A percentile compares a stretch with the other conserved stretches of the same genome.
Conservation (phyloP, 2,888 invertebrate genomes). For the Linnaemya tessellans region DNA sequence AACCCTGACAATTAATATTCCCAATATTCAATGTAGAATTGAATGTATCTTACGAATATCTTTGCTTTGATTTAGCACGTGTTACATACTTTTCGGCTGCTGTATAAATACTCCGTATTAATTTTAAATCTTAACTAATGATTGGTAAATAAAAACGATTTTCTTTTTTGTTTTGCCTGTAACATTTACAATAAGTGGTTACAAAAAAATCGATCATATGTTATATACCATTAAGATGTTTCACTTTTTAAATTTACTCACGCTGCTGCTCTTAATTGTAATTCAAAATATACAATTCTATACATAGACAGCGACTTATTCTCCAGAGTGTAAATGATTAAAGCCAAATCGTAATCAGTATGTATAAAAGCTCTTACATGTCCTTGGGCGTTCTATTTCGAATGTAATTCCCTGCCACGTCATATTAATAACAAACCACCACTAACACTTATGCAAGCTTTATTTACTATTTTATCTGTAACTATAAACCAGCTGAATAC, state of each 20-base stretch:
- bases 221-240: slow-evolving; percentile 17
- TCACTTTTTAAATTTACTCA: slow-evolving; percentile 50
- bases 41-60: too few relatives aligned
- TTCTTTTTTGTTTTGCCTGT: background rate
- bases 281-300: slow-evolving; percentile 42
- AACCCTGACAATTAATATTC: too few relatives aligned
- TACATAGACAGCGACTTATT: slow-evolving; percentile 2
- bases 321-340: slow-evolving; percentile 38
- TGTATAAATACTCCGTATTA: background rate
- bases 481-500: background rate
- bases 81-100: slow-evolving; percentile 36
- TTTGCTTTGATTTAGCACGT: background rate
- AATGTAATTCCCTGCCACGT: slow-evolving; percentile 31
- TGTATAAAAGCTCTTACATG: background rate
- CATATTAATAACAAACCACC: slow-evolving; percentile 15
- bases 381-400: slow-evolving; percentile 47
- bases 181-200: background rate
- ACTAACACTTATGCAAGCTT: background rate
- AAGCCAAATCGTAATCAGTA: slow-evolving; percentile 10
- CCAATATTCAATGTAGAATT: too few relatives aligned
- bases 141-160: background rate
- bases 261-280: slow-evolving; percentile 60
- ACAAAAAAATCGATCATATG: slow-evolving; percentile 4
- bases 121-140: slow-evolving; percentile 34
- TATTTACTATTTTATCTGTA: background rate